These are phyloP conservation scores for Muscicapa adusta DNA, from an alignment of 2,113 vertebrate genomes.

Conservation along the genomic window DNA sequence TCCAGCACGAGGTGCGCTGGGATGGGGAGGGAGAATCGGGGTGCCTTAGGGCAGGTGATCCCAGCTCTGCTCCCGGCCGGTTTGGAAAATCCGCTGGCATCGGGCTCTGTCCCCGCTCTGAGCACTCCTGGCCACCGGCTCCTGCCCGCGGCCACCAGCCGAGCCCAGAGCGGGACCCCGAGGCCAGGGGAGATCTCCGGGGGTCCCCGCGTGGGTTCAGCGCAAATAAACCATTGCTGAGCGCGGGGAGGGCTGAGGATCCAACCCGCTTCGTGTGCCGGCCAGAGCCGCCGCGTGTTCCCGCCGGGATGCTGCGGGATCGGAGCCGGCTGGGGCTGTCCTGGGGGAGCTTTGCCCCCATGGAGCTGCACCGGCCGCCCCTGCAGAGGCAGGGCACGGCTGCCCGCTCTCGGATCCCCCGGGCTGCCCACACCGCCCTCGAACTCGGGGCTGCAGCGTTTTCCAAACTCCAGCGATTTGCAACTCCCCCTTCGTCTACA, in stretches of 20 bases:
- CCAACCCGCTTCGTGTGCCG: not conserved
- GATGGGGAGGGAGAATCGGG: not conserved
- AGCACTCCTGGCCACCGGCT: not conserved
- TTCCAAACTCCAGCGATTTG: not conserved
- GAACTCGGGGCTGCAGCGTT: not conserved
- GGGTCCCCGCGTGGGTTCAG: not conserved
- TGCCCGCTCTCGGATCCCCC: not conserved
- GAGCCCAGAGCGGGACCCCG: not conserved
- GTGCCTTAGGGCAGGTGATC: not conserved
- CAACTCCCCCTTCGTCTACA: not conserved
- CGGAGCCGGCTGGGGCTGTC: not conserved
- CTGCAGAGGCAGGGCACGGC: not conserved
- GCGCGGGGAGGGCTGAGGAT: not conserved
- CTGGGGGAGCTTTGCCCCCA: not conserved
- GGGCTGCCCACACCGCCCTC: accelerated
- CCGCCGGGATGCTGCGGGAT: not conserved
- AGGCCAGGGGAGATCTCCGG: not conserved
- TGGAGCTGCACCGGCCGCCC: not conserved
- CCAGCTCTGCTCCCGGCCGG: not conserved
- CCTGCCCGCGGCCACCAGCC: not conserved
- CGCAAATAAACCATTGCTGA: not conserved
- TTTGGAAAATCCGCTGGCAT: not conserved
- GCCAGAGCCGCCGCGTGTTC: not conserved
- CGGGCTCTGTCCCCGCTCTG: not conserved
- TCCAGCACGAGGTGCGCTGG: not conserved